phyloP scores from a whole-genome alignment of 1,140 invertebrate genomes.

The Orchesella cincta region DNA sequence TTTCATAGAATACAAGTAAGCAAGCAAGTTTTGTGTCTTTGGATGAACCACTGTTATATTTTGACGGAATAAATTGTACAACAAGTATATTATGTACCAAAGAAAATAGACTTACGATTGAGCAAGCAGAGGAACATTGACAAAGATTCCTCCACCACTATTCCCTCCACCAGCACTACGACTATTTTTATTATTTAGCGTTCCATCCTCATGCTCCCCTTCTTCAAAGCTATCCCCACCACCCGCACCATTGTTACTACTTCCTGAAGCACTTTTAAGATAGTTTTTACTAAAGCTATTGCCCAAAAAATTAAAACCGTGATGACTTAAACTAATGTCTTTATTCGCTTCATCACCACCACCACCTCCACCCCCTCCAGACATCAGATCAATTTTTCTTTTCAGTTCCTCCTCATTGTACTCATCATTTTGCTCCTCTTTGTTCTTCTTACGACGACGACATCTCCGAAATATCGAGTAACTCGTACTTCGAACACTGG shows the following conservation, averaged over 20 bases:
- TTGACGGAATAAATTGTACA: no score
- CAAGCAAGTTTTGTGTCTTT: no score
- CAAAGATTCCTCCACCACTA: not conserved
- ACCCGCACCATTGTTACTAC: not conserved
- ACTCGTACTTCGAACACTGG: constrained; percentile 9
- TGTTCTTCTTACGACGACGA: constrained; percentile 46
- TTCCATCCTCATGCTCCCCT: not conserved
- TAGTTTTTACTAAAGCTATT: constrained; percentile 3
- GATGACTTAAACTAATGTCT: constrained; percentile 18
- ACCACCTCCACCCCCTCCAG: not conserved
- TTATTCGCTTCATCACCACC: not conserved
- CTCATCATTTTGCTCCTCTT: constrained; percentile 40
- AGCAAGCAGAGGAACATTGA: constrained; percentile 48
- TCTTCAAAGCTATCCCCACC: not conserved
- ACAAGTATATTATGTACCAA: not conserved
- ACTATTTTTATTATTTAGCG: constrained; percentile 8
- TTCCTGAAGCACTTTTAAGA: not conserved
- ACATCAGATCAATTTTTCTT: constrained; percentile 15
- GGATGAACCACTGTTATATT: no score
- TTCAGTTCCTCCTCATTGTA: constrained; percentile 16
- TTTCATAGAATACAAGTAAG: no score
- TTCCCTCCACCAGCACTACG: not conserved
- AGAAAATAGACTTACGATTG: constrained; percentile 45
- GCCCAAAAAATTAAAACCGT: constrained; percentile 20
- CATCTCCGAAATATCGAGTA: constrained; percentile 44